Evolutionary conservation across 2,888 invertebrate species (phyloP).

Genomic region (Stramonita haemastoma): DNA sequence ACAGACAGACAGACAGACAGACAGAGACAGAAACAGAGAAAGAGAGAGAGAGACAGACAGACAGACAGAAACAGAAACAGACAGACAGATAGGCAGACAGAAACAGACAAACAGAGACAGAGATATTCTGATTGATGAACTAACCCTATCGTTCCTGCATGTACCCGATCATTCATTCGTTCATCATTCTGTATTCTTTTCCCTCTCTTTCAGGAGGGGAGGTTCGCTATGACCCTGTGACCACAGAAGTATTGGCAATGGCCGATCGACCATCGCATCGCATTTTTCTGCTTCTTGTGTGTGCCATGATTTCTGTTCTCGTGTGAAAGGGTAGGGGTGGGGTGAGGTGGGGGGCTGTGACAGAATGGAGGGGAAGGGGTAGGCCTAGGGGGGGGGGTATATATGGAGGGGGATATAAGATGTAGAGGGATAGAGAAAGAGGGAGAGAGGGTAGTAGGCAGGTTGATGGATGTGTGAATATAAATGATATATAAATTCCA

Average conservation of each 20-base stretch:
- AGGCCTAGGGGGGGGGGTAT: too few species aligned
- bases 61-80: neutral
- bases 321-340: neutral
- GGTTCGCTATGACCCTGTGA: conserved; percentile 43
- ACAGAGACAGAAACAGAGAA: too few species aligned
- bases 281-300: neutral
- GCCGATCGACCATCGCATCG: neutral
- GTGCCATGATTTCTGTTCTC: neutral
- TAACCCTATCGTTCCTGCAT: neutral
- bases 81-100: too few species aligned
- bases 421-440: too few species aligned
- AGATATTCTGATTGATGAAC: neutral
- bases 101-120: too few species aligned
- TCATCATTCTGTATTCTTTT: neutral
- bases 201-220: conserved; percentile 41
- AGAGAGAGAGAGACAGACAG: neutral
- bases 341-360: neutral
- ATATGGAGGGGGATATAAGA: too few species aligned
- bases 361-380: neutral
- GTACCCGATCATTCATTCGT: neutral
- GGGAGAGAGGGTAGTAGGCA: too few species aligned
- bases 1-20: conserved; percentile 38
- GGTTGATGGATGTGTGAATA: too few species aligned
- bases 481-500: too few species aligned
- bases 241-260: conserved; percentile 42